Evolutionary conservation across 2,797 vertebrate species (phyloP).

Genomic region (Falco biarmicus): DNA sequence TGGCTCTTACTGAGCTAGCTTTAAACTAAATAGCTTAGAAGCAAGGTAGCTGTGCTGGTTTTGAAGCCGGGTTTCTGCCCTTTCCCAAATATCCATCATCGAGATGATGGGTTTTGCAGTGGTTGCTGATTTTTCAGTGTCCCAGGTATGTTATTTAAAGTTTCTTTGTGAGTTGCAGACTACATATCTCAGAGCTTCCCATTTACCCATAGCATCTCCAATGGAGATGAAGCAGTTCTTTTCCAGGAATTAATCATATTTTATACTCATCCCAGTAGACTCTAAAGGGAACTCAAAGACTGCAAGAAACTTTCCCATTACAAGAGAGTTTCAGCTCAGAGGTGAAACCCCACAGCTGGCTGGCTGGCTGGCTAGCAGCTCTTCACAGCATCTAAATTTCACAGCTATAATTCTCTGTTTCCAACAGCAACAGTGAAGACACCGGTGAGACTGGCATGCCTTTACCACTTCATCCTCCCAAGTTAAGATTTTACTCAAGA

Average conservation of each 20-base stretch:
- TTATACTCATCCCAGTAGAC: background rate
- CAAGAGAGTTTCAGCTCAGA: background rate
- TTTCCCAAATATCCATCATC: background rate
- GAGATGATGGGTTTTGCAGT: background rate
- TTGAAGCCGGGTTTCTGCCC: background rate
- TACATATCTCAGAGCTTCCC: background rate
- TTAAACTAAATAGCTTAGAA: background rate
- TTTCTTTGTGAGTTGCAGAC: background rate
- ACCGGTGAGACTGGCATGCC: background rate
- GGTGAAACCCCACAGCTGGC: background rate
- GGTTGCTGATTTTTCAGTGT: background rate
- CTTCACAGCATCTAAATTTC: background rate
- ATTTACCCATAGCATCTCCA: background rate
- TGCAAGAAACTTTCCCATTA: background rate
- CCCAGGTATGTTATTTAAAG: background rate
- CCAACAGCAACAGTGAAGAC: background rate
- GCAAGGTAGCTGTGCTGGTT: background rate
- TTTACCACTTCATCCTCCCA: background rate
- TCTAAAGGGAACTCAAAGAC: background rate
- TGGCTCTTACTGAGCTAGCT: background rate
- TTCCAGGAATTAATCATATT: background rate
- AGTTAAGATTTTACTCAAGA: background rate
- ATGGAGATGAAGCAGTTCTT: background rate
- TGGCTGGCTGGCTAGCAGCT: background rate
- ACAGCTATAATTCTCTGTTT: background rate